phyloP scores from a whole-genome alignment of 2,113 vertebrate species.

The Oxygymnocypris stewartii region DNA sequence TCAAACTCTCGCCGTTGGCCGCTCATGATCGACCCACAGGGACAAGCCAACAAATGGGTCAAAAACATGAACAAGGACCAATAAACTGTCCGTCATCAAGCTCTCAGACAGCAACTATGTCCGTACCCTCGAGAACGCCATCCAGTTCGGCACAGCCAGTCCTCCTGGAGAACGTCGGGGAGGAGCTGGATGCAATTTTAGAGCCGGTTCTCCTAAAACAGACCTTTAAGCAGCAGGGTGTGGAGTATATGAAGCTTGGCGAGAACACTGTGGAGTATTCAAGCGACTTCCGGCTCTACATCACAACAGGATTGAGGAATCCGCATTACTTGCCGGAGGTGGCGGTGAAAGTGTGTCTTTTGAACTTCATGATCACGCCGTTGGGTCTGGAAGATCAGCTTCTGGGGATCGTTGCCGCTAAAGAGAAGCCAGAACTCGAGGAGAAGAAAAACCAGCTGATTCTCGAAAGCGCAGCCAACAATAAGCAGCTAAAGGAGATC shows the following conservation, averaged over 20 bases:
- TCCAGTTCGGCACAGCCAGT: slow-evolving; percentile 89
- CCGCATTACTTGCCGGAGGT: slow-evolving; percentile 93
- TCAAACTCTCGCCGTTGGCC: slow-evolving; percentile 90
- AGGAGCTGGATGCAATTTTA: slow-evolving; percentile 88
- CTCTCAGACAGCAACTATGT: slow-evolving; percentile 84
- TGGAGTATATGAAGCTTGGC: slow-evolving; percentile 89
- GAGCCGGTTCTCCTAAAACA: slow-evolving; percentile 88
- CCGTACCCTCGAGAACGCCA: slow-evolving; percentile 82
- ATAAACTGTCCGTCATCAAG: slow-evolving; percentile 85
- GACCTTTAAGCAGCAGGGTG: slow-evolving; percentile 90
- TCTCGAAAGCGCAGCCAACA: slow-evolving; percentile 86
- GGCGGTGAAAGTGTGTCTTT: slow-evolving; percentile 89
- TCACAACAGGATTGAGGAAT: slow-evolving; percentile 90
- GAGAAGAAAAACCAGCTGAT: slow-evolving; percentile 92
- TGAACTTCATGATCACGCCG: slow-evolving; percentile 96
- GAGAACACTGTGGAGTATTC: slow-evolving; percentile 91
- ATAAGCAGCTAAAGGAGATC: slow-evolving; percentile 88
- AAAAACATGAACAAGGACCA: slow-evolving; percentile 92
- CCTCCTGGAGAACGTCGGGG: slow-evolving; percentile 86
- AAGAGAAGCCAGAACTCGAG: slow-evolving; percentile 90
- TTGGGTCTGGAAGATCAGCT: slow-evolving; percentile 92
- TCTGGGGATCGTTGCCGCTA: slow-evolving; percentile 87
- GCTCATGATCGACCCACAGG: slow-evolving; percentile 93
- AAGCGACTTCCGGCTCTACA: slow-evolving; percentile 86
- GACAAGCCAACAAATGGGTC: slow-evolving; percentile 94